Conservation (phyloP, 2,797 vertebrate species). For the Carduelis carduelis region DNA sequence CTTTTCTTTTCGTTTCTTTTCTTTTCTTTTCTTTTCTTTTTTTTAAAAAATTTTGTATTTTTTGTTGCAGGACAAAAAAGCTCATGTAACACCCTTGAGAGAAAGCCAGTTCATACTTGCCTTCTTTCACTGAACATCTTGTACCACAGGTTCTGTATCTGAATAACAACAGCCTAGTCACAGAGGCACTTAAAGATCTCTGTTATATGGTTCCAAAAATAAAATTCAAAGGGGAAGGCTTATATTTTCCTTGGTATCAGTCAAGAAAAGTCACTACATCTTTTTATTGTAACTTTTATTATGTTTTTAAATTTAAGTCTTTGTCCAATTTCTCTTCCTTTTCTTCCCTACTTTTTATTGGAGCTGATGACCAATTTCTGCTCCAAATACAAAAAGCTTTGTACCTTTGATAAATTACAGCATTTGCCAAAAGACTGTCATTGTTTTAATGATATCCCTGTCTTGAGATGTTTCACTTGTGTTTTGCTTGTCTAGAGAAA, state of each 20-base stretch:
- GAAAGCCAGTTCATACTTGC: not conserved
- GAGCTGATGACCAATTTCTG: not conserved
- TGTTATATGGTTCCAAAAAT: not conserved
- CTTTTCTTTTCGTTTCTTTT: not conserved
- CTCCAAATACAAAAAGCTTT: not conserved
- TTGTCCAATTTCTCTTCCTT: not conserved
- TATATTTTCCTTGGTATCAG: not conserved
- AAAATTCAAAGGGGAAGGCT: not conserved
- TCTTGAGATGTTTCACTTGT: not conserved
- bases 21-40: no score
- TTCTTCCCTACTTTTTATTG: not conserved
- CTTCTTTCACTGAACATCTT: not conserved
- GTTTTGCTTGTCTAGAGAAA: not conserved
- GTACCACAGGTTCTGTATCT: not conserved
- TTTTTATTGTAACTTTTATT: not conserved
- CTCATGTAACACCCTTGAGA: not conserved
- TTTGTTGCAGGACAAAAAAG: not conserved
- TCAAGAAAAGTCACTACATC: not conserved
- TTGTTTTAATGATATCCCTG: not conserved
- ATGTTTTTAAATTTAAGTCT: not conserved
- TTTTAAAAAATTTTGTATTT: not conserved
- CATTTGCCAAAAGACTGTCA: not conserved
- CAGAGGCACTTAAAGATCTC: not conserved
- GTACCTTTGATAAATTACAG: not conserved
- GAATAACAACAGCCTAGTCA: not conserved